phyloP scores from a whole-genome alignment of 1,140 invertebrate species.

The Pachyrhynchus sulphureomaculatus region DNA sequence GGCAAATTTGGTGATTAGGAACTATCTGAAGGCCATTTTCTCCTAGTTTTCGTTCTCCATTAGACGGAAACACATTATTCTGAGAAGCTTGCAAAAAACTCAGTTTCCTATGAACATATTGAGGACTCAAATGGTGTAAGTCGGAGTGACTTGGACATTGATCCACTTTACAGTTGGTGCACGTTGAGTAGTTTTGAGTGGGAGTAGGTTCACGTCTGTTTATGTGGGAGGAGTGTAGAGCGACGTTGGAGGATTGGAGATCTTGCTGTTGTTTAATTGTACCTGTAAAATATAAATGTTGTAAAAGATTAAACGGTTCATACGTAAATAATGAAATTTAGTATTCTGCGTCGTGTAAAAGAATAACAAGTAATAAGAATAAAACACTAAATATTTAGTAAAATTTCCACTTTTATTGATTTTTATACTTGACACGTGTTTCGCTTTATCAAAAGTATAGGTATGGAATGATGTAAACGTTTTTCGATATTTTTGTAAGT shows the following conservation, averaged over 20 bases:
- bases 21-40: background rate
- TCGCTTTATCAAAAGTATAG: no score
- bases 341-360: no score
- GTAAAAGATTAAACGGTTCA: background rate
- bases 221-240: constrained; percentile 39
- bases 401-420: no score
- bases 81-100: constrained; percentile 35
- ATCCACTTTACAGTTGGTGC: constrained; percentile 38
- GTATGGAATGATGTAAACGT: no score
- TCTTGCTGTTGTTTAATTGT: constrained; percentile 16
- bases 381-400: no score
- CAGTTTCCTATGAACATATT: constrained; percentile 40
- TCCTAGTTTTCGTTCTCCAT: constrained; percentile 4
- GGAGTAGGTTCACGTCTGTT: constrained; percentile 22
- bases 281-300: constrained; percentile 4
- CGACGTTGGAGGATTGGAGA: constrained; percentile 35
- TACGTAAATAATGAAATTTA: no score
- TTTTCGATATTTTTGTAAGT: no score
- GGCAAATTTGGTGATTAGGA: constrained; percentile 3
- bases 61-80: constrained; percentile 18
- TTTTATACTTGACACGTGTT: no score
- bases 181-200: constrained; percentile 25
- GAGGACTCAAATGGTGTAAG: constrained; percentile 39
- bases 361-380: no score
- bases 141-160: constrained; percentile 42